A percentile compares a stretch with the other conserved stretches of the same genome.
Evolutionary conservation across 2,113 vertebrate species (phyloP).

Genomic region (Tupaia tana): DNA sequence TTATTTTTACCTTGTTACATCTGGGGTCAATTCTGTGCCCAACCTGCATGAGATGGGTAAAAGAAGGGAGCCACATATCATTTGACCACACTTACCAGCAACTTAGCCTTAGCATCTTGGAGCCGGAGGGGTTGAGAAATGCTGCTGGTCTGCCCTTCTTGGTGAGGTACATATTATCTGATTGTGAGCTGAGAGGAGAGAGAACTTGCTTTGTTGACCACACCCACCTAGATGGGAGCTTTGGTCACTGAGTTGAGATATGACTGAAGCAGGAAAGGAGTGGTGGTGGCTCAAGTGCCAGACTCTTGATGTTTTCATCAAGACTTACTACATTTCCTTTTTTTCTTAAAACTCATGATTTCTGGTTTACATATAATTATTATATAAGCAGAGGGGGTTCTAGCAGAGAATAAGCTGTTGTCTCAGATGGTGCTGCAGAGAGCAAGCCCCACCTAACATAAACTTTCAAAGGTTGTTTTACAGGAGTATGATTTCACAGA

Average conservation of each 20-base stretch:
- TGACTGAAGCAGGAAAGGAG: background rate
- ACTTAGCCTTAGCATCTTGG: background rate
- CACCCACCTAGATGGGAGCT: rapidly evolving
- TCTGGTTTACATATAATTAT: no score
- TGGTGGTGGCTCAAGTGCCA: background rate
- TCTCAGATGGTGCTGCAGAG: no score
- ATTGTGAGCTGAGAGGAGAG: background rate
- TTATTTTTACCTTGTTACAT: background rate
- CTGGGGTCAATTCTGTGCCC: background rate
- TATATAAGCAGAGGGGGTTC: no score
- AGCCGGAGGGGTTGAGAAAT: background rate
- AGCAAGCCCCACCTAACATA: no score
- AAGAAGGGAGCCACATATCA: background rate
- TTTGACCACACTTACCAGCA: background rate
- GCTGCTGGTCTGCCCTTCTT: background rate
- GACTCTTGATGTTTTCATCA: background rate
- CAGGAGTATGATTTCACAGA: no score
- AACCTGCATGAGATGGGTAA: background rate
- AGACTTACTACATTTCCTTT: background rate
- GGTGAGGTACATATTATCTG: background rate
- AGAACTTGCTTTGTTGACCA: background rate
- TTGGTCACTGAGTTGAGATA: background rate
- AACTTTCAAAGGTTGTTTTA: no score
- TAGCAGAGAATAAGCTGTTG: no score
- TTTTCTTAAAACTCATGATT: background rate